A percentile compares a stretch with the other conserved stretches of the same genome.
Evolutionary conservation across 2,797 vertebrate genomes (phyloP).

Genomic region (Microhierax caerulescens): DNA sequence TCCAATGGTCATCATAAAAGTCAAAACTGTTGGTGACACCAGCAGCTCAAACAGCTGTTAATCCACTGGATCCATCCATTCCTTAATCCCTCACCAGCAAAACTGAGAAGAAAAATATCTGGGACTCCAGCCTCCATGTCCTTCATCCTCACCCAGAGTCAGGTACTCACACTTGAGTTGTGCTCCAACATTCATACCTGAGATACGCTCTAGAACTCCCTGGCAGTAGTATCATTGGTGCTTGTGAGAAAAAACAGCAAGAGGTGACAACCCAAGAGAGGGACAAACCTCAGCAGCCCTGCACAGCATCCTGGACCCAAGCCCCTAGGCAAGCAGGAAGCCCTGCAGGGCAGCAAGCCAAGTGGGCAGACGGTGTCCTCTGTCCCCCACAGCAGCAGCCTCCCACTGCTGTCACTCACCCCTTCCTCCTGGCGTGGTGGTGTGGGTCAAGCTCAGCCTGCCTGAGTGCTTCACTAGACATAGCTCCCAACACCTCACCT

Average conservation of each 20-base stretch:
- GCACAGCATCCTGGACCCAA: not conserved
- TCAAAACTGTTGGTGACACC: not conserved
- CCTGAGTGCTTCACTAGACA: not conserved
- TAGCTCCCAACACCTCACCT: not conserved
- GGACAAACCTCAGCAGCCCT: not conserved
- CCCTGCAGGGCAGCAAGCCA: not conserved
- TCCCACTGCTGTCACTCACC: not conserved
- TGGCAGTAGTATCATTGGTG: too few relatives aligned
- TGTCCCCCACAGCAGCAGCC: fast-evolving
- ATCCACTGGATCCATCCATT: not conserved
- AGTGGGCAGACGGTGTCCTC: not conserved
- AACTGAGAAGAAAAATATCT: not conserved
- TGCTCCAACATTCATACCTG: not conserved
- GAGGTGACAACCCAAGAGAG: not conserved
- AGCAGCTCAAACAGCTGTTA: not conserved
- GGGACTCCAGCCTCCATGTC: fast-evolving
- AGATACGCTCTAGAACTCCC: not conserved
- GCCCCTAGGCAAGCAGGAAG: not conserved
- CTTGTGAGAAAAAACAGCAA: not conserved
- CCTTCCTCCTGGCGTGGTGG: not conserved
- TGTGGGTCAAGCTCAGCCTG: not conserved
- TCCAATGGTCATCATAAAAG: not conserved
- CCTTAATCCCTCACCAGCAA: not conserved
- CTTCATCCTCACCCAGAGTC: not conserved
- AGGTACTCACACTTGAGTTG: not conserved